Base-by-base conservation (phyloP, 1,140 invertebrate species). In the Pogonus chalceus region DNA sequence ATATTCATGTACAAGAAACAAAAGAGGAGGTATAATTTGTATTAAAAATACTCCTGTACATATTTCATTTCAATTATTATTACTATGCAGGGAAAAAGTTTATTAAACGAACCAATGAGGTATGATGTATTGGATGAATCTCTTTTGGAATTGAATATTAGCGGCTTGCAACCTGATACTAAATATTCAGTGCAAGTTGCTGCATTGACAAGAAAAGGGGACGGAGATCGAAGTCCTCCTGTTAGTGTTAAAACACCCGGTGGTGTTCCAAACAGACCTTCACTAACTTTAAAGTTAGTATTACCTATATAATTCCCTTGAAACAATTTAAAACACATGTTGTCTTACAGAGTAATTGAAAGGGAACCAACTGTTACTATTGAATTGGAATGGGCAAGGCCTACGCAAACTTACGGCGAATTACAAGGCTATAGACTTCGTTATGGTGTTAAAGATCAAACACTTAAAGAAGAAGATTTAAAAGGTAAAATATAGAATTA, bases 1-100 rank as follows among this genome's bases (percentile, higher is more conserved):
- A 96, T 65, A 89, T 98, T 49, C 90, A 96, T 68, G 86, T 94
- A 1, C 91, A 95, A 70, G 94, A 96, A 80, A 80, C 90, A 9
- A 81, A 85, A 64, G 84, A 90, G 65, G 85, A 90, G 78, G 87
- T 90, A 66, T 65, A 20, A 9, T 35, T 49, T n/a, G n/a, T n/a
- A n/a, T n/a, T n/a, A n/a, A n/a, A n/a, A n/a, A n/a, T n/a, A 49
- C n/a, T 20, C 12, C 12, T 49, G 47, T 49, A 7, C 26, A 31
- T 31, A 7, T 7, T 31, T 31, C 37, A 43, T 56, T 57, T 16
- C 59, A 58, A 43, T 43, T 10, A 10, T 12, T 12, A 10, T 9
- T 43, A 43, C 18, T 43, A 60, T 62, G 56, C 56, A 88, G 85
- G 85, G 84, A 3, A 87, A 88, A 65, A 83, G 79, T 61, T 75